Evolutionary conservation across 1,140 invertebrate genomes (phyloP), one percentile per base, ranked within the genome.

Genomic region (Achroia grisella): DNA sequence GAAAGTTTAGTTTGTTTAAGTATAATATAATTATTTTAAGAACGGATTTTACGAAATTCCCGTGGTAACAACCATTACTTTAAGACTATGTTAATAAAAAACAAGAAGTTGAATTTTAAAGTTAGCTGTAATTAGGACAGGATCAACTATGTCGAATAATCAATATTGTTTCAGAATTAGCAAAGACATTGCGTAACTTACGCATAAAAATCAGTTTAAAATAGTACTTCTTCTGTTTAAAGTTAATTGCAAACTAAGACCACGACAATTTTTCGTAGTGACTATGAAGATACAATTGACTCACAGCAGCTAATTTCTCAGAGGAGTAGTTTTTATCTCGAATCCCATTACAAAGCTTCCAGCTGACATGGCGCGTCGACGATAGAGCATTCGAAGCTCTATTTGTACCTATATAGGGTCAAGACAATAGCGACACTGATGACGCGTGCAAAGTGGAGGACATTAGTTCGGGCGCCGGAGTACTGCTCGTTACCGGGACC

Each of bases 381-480:
- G 32, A 33, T 6, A 9, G 27, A 9, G 29, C 28, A 30, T 32
- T 45, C 35, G 29, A 4, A 10, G 44, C 27, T 29, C 12, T n/a
- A 23, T 13, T 17, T 14, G 36, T 31, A 39, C 13, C 34, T 47
- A 47, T 40, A 30, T 39, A 27, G 43, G 56, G 60, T 60, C 60
- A 56, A 55, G 47, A 48, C 40, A 39, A 48, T 50, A 46, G 53
- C 46, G 39, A 58, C 52, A 44, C 41, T 57, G 58, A 65, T 62
- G 63, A 62, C 55, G 48, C 44, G 62, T 63, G 65, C 52, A 60
- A 71, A 69, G 62, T 52, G 6, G 64, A 44, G 14, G 34, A 51
- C 61, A 69, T 72, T 69, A 69, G 51, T 66, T 52, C 30, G 17
- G 48, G 51, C 39, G 53, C 9, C 42, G 34, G 30, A 41, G 44